These are phyloP conservation scores for Liasis olivaceus DNA, from an alignment of 2,797 vertebrate genomes.

Conservation along the genomic window DNA sequence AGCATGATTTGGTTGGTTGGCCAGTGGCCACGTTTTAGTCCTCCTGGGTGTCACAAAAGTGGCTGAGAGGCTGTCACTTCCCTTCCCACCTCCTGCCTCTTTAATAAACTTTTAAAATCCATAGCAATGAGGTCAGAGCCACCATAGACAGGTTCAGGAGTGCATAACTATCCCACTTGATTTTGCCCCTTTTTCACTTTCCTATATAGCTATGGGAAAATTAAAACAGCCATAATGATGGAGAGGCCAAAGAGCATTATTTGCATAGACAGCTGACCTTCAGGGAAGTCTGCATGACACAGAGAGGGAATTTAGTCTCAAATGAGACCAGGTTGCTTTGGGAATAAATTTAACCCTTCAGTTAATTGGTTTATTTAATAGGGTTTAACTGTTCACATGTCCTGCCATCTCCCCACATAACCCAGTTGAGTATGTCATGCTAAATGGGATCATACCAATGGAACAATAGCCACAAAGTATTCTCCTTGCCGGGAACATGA, in stretches of 20 bases:
- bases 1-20: background rate
- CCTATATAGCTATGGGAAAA: background rate
- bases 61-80: too few relatives aligned
- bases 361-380: background rate
- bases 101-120: background rate
- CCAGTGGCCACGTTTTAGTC: background rate
- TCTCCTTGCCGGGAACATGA: background rate
- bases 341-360: background rate
- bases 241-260: background rate
- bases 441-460: background rate
- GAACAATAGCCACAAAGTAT: background rate
- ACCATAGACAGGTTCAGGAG: background rate
- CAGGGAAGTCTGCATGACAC: background rate
- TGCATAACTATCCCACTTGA: background rate
- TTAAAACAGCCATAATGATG: background rate
- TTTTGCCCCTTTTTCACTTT: background rate
- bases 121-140: background rate
- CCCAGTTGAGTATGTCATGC: background rate
- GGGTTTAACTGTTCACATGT: too few relatives aligned
- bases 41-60: background rate
- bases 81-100: background rate
- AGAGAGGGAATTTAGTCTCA: background rate
- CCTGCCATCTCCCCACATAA: too few relatives aligned
- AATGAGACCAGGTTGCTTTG: background rate
- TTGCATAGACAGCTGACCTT: background rate